Evolutionary conservation across 2,888 invertebrate species (phyloP).

Genomic region (Malacosoma neustria): DNA sequence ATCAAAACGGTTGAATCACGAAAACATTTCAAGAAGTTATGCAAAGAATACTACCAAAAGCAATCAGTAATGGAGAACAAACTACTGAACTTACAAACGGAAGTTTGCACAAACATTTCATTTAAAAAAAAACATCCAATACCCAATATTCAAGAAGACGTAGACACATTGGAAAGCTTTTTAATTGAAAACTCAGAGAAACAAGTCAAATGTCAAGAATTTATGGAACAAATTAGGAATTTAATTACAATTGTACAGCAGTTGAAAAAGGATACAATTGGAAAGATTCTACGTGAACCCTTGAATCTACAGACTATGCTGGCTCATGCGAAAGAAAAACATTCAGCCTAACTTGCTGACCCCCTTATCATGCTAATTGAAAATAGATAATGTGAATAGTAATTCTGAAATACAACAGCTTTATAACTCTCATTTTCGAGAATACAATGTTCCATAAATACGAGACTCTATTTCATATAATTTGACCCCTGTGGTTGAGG

Average conservation of each 20-base stretch:
- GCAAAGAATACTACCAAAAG: constrained; percentile 49
- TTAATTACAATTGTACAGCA: constrained; percentile 40
- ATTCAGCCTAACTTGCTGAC: constrained; percentile 41
- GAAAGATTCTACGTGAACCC: constrained; percentile 32
- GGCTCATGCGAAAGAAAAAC: constrained; percentile 32
- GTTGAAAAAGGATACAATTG: constrained; percentile 35
- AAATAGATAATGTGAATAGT: no score
- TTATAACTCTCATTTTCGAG: no score
- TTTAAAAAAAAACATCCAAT: constrained; percentile 37
- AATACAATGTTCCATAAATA: no score
- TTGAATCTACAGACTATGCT: constrained; percentile 38
- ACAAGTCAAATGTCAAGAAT: constrained; percentile 28
- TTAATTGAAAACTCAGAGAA: constrained; percentile 28
- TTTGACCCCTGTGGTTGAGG: no score
- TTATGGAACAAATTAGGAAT: constrained; percentile 30
- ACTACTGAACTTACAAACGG: constrained; percentile 42
- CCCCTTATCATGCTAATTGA: no score
- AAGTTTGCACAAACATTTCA: constrained; percentile 36
- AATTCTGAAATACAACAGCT: no score
- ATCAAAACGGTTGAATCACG: constrained; percentile 58
- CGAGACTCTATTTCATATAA: no score
- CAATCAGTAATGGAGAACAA: constrained; percentile 42
- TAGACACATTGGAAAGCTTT: constrained; percentile 40
- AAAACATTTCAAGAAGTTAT: constrained; percentile 54
- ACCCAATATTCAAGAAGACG: constrained; percentile 22